Percentiles rank a stretch among this genome's conserved stretches.
phyloP scores from a whole-genome alignment of 2,888 invertebrate species.

The Hipparchia semele region DNA sequence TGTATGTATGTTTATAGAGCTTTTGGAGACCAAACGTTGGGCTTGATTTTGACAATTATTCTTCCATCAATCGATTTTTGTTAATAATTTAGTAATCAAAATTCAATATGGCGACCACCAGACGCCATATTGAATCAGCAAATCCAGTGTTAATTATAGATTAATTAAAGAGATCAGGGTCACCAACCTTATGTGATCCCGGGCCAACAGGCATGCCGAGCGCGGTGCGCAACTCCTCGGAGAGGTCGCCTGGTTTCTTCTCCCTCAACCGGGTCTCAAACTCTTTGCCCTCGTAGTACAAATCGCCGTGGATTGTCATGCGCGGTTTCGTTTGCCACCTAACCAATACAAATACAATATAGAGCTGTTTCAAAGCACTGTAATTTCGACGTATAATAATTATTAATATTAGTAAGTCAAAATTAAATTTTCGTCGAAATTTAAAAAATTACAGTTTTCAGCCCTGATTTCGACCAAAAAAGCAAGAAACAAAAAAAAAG shows the following conservation, averaged over 20 bases:
- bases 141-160: no score
- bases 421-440: no score
- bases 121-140: no score
- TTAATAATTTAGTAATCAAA: no score
- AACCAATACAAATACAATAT: not conserved
- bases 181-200: constrained; percentile 89
- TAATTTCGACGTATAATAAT: not conserved
- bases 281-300: constrained; percentile 99
- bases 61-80: no score
- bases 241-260: constrained; percentile 98
- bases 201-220: constrained; percentile 99
- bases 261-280: constrained; percentile 98
- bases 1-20: no score
- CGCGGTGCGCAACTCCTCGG: constrained; percentile 97
- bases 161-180: no score
- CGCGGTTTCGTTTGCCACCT: constrained; percentile 99
- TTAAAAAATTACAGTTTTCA: no score
- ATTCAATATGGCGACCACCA: no score
- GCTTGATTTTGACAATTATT: no score
- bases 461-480: not conserved
- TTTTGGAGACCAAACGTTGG: no score
- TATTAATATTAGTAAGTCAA: not conserved
- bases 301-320: constrained; percentile 99
- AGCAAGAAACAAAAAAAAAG: not conserved
- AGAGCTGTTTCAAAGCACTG: not conserved